phyloP scores from a whole-genome alignment of 2,797 vertebrate species.

The Eutrigla gurnardus region DNA sequence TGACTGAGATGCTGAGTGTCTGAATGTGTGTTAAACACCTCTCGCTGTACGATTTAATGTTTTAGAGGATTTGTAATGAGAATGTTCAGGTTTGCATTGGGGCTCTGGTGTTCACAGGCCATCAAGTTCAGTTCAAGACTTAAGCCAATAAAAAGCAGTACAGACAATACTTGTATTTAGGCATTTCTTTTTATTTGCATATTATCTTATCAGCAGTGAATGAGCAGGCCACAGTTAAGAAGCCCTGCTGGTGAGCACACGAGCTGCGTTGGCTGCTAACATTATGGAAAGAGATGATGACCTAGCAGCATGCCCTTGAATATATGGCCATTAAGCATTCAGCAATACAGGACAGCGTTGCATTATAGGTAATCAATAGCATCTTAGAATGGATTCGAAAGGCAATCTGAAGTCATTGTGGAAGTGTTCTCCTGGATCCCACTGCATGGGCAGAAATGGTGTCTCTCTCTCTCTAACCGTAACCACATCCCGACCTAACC shows the following conservation, averaged over 20 bases:
- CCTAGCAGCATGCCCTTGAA: too few species aligned
- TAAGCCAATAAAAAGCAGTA: neutral
- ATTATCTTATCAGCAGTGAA: neutral
- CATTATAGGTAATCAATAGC: neutral
- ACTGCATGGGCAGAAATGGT: neutral
- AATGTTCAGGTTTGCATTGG: neutral
- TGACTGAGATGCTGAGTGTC: slow-evolving; percentile 3
- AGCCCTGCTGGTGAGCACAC: neutral
- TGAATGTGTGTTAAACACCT: neutral
- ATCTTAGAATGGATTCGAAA: neutral
- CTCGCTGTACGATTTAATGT: too few species aligned
- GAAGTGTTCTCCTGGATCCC: neutral
- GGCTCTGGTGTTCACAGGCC: neutral
- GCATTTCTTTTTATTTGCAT: neutral
- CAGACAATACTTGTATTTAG: neutral
- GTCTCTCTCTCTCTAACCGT: neutral
- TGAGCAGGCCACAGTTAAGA: neutral
- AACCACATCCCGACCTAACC: neutral
- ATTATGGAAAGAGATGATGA: neutral
- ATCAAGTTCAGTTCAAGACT: neutral
- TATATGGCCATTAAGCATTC: neutral
- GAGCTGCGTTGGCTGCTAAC: neutral
- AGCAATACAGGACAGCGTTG: neutral
- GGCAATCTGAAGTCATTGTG: neutral
- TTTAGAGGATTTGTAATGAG: neutral